These are phyloP conservation scores for Linnaemya vulpina DNA, from an alignment of 2,888 invertebrate genomes.

Conservation along the genomic window DNA sequence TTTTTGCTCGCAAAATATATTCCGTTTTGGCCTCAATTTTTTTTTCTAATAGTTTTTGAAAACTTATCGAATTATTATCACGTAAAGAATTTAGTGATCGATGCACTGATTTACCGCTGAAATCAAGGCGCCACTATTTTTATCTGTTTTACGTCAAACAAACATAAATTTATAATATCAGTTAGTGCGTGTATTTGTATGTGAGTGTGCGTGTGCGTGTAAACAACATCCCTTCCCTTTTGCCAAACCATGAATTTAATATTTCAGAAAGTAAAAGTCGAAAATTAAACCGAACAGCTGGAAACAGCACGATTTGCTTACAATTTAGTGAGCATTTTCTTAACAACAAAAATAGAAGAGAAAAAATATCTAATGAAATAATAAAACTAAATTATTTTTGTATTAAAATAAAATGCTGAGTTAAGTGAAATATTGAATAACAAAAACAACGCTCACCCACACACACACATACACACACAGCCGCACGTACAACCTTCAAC, in stretches of 20 bases:
- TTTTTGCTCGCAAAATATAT: too few relatives aligned
- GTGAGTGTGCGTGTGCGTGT: too few relatives aligned
- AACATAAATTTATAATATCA: not conserved
- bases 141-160: not conserved
- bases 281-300: not conserved
- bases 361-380: not conserved
- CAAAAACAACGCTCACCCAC: conserved; percentile 1
- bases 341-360: not conserved
- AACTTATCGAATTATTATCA: conserved; percentile 60
- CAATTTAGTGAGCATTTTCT: not conserved
- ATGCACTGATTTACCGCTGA: conserved; percentile 58
- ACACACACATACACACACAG: not conserved
- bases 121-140: conserved; percentile 48
- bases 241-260: not conserved
- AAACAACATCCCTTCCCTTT: not conserved
- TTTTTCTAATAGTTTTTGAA: conserved; percentile 37
- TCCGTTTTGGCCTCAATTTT: not conserved
- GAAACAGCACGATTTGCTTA: conserved; percentile 28
- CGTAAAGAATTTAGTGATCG: conserved; percentile 60
- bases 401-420: conserved; percentile 62
- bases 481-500: conserved; percentile 5
- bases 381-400: conserved; percentile 37
- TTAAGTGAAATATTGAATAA: conserved; percentile 64
- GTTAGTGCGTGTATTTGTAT: not conserved
- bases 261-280: not conserved